A percentile compares a stretch with the other conserved stretches of the same genome.
phyloP scores from a whole-genome alignment of 1,140 invertebrate genomes.

The Chymomyza costata region DNA sequence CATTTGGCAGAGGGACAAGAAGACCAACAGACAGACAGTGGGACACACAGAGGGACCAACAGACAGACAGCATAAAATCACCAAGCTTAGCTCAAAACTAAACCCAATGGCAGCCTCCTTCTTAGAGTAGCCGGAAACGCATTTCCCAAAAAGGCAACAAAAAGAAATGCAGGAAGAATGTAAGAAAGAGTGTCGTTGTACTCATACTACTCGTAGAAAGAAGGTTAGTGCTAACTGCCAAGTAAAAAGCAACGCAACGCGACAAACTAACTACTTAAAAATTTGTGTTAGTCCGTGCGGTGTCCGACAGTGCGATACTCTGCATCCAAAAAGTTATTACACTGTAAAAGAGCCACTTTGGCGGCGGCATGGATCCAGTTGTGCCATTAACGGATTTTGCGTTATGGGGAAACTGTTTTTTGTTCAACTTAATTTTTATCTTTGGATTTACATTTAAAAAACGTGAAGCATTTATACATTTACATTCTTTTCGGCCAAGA shows the following conservation, averaged over 20 bases:
- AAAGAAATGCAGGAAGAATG: background rate
- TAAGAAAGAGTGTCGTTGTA: background rate
- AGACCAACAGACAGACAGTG: slow-evolving; percentile 24
- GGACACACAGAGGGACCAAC: slow-evolving; percentile 3
- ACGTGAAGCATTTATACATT: too few species aligned
- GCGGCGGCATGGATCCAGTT: too few species aligned
- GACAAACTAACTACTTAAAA: slow-evolving; percentile 22
- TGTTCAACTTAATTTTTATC: too few species aligned
- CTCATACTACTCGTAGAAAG: slow-evolving; percentile 11
- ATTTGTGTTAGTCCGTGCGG: too few species aligned
- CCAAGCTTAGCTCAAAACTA: slow-evolving; percentile 37
- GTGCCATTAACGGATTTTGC: too few species aligned
- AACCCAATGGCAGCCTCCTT: slow-evolving; percentile 22
- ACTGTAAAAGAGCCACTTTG: too few species aligned
- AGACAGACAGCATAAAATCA: slow-evolving; percentile 14
- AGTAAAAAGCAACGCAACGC: background rate
- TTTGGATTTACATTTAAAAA: too few species aligned
- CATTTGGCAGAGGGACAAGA: background rate
- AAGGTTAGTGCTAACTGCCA: too few species aligned
- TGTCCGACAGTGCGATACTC: too few species aligned
- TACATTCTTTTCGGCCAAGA: too few species aligned
- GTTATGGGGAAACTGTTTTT: too few species aligned
- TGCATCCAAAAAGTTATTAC: too few species aligned
- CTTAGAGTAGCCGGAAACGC: slow-evolving; percentile 6
- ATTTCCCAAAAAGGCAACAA: slow-evolving; percentile 5